Evolutionary conservation across 1,140 invertebrate species (phyloP).

Genomic region (Gonatopus flavifemur): DNA sequence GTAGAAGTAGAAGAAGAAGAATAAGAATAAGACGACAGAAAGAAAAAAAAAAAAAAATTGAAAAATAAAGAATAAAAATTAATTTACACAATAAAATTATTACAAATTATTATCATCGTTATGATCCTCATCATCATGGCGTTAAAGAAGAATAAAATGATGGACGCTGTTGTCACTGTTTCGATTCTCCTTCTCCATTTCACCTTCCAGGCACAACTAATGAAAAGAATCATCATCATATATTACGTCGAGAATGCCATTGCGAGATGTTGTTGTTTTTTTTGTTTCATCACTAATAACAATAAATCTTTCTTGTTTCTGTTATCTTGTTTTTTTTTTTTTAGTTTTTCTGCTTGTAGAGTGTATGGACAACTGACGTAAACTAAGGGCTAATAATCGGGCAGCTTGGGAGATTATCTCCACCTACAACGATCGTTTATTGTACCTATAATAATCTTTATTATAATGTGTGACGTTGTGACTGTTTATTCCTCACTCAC

Average conservation of each 20-base stretch:
- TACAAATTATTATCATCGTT: constrained; percentile 40
- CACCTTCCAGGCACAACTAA: constrained; percentile 26
- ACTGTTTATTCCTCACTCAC: constrained; percentile 29
- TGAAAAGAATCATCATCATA: constrained; percentile 44
- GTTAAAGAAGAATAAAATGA: constrained; percentile 22
- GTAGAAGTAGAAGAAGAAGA: too few relatives aligned
- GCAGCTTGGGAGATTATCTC: constrained; percentile 50
- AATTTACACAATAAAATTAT: constrained; percentile 54
- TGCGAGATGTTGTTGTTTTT: constrained; percentile 42
- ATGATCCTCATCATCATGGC: constrained; percentile 28
- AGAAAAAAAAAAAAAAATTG: too few relatives aligned
- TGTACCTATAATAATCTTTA: too few relatives aligned
- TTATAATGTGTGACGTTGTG: neutral
- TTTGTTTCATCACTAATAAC: constrained; percentile 49
- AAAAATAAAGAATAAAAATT: constrained; percentile 43
- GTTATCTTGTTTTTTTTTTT: too few relatives aligned
- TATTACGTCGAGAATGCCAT: constrained; percentile 47
- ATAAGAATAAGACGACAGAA: too few relatives aligned
- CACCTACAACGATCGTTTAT: constrained; percentile 48
- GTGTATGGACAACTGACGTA: constrained; percentile 54
- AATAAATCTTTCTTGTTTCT: too few relatives aligned
- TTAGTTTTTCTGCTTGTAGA: constrained; percentile 52
- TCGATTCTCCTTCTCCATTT: constrained; percentile 23
- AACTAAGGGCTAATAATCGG: constrained; percentile 57
- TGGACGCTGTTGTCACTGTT: constrained; percentile 29